Conservation (phyloP, 92 coral and sea anemone species). For the Siderastrea siderea region DNA sequence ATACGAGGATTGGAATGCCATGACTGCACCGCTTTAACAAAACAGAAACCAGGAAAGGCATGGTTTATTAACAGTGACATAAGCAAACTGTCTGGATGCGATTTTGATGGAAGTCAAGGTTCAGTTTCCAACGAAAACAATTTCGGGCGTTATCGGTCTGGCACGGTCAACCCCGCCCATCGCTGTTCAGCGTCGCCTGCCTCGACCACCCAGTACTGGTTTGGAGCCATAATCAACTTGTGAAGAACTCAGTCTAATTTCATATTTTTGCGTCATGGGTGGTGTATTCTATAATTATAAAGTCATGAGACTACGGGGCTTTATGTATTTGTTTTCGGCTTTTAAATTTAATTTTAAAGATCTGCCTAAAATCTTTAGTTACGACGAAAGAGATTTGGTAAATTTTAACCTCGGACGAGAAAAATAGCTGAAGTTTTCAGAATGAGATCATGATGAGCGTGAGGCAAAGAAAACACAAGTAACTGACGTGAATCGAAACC, state of each 20-base stretch:
- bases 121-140: background rate
- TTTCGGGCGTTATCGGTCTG: background rate
- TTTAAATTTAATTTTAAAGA: too few relatives aligned
- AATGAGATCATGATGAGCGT: too few relatives aligned
- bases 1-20: slow-evolving; percentile 15
- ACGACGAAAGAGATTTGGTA: too few relatives aligned
- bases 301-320: too few relatives aligned
- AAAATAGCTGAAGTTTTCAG: too few relatives aligned
- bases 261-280: too few relatives aligned
- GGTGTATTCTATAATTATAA: too few relatives aligned
- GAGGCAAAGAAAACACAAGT: too few relatives aligned
- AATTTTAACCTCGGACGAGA: too few relatives aligned
- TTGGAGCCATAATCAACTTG: slow-evolving; percentile 19
- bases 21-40: background rate
- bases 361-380: too few relatives aligned
- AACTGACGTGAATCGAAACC: too few relatives aligned
- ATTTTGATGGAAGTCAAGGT: background rate
- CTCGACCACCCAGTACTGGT: background rate
- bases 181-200: background rate
- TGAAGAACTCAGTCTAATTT: background rate
- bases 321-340: too few relatives aligned
- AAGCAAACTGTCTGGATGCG: background rate
- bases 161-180: background rate
- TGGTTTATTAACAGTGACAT: slow-evolving; percentile 1
- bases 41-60: background rate